Percentiles rank a stretch among this genome's conserved stretches.
phyloP scores from a whole-genome alignment of 2,113 vertebrate genomes.

The Felis chaus region DNA sequence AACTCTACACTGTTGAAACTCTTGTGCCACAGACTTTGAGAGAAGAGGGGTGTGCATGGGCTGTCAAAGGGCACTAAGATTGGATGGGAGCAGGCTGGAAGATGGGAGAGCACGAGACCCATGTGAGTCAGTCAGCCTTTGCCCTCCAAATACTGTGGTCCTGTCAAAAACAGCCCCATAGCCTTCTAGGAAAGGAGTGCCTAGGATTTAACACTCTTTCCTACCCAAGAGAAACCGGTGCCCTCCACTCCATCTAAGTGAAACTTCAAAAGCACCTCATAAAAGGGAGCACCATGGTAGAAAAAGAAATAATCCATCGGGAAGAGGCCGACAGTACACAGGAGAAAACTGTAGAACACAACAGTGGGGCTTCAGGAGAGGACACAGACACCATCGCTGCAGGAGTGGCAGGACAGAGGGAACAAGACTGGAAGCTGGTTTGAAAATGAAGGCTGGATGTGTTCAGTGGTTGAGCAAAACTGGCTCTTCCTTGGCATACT shows the following conservation, averaged over 20 bases:
- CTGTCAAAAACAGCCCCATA: background rate
- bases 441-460: background rate
- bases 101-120: background rate
- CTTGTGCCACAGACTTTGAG: background rate
- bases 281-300: background rate
- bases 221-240: background rate
- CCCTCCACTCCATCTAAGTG: background rate
- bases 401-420: background rate
- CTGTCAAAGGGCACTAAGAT: background rate
- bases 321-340: background rate
- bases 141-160: background rate
- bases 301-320: background rate
- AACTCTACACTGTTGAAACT: background rate
- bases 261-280: background rate
- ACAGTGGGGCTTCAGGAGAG: background rate
- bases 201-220: background rate
- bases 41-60: background rate
- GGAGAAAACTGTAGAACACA: background rate
- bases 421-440: background rate
- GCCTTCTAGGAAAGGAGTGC: slow-evolving; percentile 22
- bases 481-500: background rate
- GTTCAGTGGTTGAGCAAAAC: background rate
- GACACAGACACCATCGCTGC: fast-evolving
- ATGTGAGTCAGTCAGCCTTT: background rate
- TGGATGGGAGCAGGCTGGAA: background rate